Percentiles rank a stretch among this genome's conserved stretches.
Conservation (phyloP, 37 sponge, comb jelly and placozoan genomes). For the Corticium candelabrum region DNA sequence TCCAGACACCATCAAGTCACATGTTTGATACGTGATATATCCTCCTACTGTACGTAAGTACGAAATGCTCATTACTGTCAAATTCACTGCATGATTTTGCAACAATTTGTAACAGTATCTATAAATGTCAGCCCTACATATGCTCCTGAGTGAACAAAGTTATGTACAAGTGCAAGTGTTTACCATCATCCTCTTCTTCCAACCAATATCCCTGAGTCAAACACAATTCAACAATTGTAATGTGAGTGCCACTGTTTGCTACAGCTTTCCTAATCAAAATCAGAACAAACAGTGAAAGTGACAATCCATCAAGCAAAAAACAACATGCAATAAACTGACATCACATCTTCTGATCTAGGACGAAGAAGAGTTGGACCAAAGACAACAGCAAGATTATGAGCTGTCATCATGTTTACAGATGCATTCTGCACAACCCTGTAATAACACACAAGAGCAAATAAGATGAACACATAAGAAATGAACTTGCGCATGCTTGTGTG, state of each 20-base stretch:
- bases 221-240: conserved; percentile 2
- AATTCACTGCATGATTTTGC: too few species aligned
- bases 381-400: conserved; percentile 53
- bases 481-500: too few species aligned
- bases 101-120: too few species aligned
- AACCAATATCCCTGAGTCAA: conserved; percentile 5
- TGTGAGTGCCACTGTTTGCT: neutral
- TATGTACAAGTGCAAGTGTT: neutral
- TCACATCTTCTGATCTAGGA: conserved; percentile 30
- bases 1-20: too few species aligned
- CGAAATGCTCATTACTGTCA: too few species aligned
- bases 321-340: conserved; percentile 13
- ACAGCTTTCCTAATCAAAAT: conserved; percentile 6
- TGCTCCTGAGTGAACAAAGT: neutral
- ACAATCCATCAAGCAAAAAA: too few species aligned
- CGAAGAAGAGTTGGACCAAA: conserved; percentile 67
- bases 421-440: conserved; percentile 30
- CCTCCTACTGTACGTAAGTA: too few species aligned
- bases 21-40: too few species aligned
- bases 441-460: neutral
- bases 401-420: conserved; percentile 54
- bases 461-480: too few species aligned
- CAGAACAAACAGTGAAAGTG: neutral
- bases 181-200: neutral
- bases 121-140: too few species aligned